Evolutionary conservation across 2,113 vertebrate species (phyloP), one percentile per base, ranked within the genome.

Genomic region (Malurus elegans): DNA sequence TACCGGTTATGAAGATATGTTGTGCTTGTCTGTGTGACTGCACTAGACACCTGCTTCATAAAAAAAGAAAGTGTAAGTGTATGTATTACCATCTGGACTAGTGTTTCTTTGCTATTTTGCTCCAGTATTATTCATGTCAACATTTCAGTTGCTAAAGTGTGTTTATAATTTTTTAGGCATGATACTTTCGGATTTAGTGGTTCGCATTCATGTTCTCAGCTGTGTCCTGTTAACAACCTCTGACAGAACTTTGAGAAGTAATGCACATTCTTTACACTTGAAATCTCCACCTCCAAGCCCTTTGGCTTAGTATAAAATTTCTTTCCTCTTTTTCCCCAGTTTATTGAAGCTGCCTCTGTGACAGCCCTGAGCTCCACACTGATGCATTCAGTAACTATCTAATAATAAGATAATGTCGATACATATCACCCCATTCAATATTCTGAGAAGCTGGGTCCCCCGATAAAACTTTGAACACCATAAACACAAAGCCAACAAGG

Each of bases 1-100:
- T 20, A 20, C 0, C 8, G 8, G 2, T 64, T 74, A 44, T 10
- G 32, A 21, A 51, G 19, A 31, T 83, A 12, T 12, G 8, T 25
- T 73, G 72, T 66, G 15, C 58, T 92, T 84, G 44, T 10, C 4
- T 69, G 4, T 57, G 16, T 54, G 31, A 92, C 14, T 21, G 14
- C 16, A 28, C 29, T 29, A 20, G 32, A 57, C 12, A 42, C 9
- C 8, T 21, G 9, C 29, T 66, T 94, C 12, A 12, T 29, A 83
- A 66, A 10, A n/a, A 34, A 47, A 25, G 5, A 24, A 67, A 56
- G 14, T 26, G 17, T 42, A 70, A 85, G 29, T 38, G 53, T 71
- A 67, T 47, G 7, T 40, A 70, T 48, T 80, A 11, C 29, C 6
- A 15, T 50, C 18, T 25, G 60, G 89, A 47, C 12, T 25, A 61